Evolutionary conservation across 1,140 invertebrate genomes (phyloP), one percentile per base, ranked within the genome.

Genomic region (Oncopodura yosiiana): DNA sequence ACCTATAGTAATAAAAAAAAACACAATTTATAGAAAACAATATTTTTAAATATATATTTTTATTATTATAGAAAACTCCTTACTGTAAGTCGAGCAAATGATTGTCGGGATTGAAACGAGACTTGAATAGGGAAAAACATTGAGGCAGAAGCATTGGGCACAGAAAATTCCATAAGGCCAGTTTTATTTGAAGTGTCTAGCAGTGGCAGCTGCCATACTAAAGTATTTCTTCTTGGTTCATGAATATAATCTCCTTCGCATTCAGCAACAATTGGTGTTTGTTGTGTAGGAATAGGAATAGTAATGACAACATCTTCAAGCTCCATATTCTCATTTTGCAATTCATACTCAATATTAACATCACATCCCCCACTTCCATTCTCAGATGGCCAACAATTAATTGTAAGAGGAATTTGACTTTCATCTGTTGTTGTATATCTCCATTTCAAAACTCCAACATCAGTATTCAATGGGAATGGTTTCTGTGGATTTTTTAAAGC

Each of bases 311-410:
- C 89, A 71, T 98, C 87, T 61, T 87, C 81, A 14, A 99, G 74
- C 68, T 92, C 84, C 51, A 97, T 73, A 65, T 89, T 78, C 21
- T 77, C 73, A 60, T 90, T 82, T 69, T 94, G 85, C 49, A 98
- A 75, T 71, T 94, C 92, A 69, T 96, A 99, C 71, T 98, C 94
- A 69, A 98, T 97, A 71, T 96, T 98, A 2, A 98, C 92, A 72
- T 96, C 92, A 69, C 93, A 97, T 30, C 87, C 86, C 53, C 85
- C 87, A 67, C 82, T 82, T 1, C 86, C 84, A 67, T 87, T 89
- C 71, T 97, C 92, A 26, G 92, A 93, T n/a, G 94, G 94, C 94
- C 94, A 98, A 72, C 93, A 97, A 70, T 96, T 99, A 64, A 98
- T 89, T 55, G 84, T 82, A 50, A 91, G 68, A n/a, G 92, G 92